Conservation (phyloP, 2,888 invertebrate genomes). For the Nasonia oneida region DNA sequence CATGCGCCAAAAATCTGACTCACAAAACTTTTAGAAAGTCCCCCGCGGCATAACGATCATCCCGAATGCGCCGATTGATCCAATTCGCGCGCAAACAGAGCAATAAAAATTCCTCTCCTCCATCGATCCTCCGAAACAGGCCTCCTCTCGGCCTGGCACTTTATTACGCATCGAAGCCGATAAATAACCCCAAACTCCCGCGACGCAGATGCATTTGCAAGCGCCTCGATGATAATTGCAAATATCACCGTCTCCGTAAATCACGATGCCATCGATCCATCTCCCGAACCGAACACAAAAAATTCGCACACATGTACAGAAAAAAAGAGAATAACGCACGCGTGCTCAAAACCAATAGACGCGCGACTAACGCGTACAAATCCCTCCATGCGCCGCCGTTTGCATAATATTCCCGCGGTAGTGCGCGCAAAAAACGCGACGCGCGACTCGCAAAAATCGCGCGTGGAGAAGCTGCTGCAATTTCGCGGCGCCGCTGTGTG, state of each 20-base stretch:
- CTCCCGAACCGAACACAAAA: not conserved
- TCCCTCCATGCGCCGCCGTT: not conserved
- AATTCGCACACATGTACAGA: not conserved
- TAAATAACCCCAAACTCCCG: not conserved
- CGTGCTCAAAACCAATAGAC: slow-evolving; percentile 1
- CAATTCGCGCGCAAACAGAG: not conserved
- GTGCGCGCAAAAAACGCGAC: not conserved
- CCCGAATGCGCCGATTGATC: not conserved
- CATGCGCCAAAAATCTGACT: not conserved
- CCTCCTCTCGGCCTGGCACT: not conserved
- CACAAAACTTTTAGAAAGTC: not conserved
- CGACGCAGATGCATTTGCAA: not conserved
- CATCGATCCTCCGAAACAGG: not conserved
- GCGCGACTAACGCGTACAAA: slow-evolving; percentile 25
- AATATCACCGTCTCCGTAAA: slow-evolving; percentile 12
- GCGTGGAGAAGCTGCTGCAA: not conserved
- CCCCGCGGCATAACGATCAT: not conserved
- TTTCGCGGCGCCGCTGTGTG: slow-evolving; percentile 14
- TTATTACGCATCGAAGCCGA: not conserved
- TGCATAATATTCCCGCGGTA: slow-evolving; percentile 26
- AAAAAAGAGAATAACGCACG: not conserved
- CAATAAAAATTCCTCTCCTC: not conserved
- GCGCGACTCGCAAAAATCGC: not conserved
- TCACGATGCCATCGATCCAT: not conserved
- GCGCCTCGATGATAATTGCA: slow-evolving; percentile 19